A percentile compares a stretch with the other conserved stretches of the same genome.
phyloP scores from a whole-genome alignment of 2,113 vertebrate genomes.

The Gambusia affinis region DNA sequence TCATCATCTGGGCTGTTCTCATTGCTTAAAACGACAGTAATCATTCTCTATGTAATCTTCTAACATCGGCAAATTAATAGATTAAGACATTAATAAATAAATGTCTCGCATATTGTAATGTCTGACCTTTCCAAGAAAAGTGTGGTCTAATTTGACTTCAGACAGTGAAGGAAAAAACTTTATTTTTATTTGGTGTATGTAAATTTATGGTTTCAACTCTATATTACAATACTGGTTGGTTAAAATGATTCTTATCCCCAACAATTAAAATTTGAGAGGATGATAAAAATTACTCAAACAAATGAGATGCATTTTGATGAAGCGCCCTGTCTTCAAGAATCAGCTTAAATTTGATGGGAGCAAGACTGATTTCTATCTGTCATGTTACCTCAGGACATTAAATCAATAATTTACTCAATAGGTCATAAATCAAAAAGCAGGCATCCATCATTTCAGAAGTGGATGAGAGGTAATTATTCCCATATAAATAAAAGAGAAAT shows the following conservation, averaged over 20 bases:
- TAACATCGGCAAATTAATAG: too few relatives aligned
- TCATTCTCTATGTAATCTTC: too few relatives aligned
- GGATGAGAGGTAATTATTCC: background rate
- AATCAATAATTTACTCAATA: background rate
- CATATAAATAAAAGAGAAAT: background rate
- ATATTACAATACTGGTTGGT: background rate
- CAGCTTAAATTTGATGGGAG: background rate
- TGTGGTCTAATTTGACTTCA: too few relatives aligned
- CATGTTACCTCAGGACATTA: background rate
- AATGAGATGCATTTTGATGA: constrained; percentile 2
- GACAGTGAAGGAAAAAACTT: too few relatives aligned
- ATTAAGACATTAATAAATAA: too few relatives aligned
- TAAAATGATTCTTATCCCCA: background rate
- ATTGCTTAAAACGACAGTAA: too few relatives aligned
- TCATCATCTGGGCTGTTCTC: too few relatives aligned
- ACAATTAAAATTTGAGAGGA: background rate
- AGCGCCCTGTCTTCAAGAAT: background rate
- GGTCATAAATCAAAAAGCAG: background rate
- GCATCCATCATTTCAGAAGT: background rate
- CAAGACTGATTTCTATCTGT: background rate
- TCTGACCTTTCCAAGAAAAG: too few relatives aligned
- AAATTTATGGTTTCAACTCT: background rate
- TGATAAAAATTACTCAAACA: background rate
- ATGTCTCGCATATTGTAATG: too few relatives aligned
- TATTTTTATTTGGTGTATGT: too few relatives aligned